phyloP scores from a whole-genome alignment of 2,797 vertebrate genomes.

The Poeciliopsis paucimaculata region DNA sequence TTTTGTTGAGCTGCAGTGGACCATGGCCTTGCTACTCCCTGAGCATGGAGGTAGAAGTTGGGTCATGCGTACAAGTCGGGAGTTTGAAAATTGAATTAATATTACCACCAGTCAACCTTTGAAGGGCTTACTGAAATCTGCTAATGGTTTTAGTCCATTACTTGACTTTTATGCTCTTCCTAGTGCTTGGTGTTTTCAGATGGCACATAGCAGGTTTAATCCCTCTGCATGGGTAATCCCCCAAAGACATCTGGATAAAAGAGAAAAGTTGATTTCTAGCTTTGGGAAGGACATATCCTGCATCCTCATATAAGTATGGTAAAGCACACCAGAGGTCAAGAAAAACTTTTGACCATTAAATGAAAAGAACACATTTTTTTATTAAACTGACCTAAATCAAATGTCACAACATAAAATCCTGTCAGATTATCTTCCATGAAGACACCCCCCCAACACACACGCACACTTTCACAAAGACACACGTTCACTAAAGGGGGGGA shows the following conservation, averaged over 20 bases:
- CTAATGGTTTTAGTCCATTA: conserved; percentile 73
- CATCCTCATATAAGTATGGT: conserved; percentile 9
- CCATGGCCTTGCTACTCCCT: conserved; percentile 45
- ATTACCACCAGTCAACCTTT: conserved; percentile 64
- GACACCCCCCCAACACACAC: conserved; percentile 6
- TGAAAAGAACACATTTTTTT: not conserved
- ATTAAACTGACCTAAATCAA: conserved; percentile 31
- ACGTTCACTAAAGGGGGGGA: conserved; percentile 29
- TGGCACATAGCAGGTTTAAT: conserved; percentile 65
- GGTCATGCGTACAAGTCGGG: conserved; percentile 40
- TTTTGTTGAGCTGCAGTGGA: conserved; percentile 54
- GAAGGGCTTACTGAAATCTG: conserved; percentile 71
- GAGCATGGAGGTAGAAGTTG: conserved; percentile 34
- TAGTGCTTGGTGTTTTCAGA: conserved; percentile 58
- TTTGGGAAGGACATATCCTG: conserved; percentile 55
- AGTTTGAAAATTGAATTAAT: conserved; percentile 69
- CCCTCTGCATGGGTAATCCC: conserved; percentile 71
- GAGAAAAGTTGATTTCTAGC: conserved; percentile 50
- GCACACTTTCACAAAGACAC: conserved; percentile 12
- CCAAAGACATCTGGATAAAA: conserved; percentile 64
- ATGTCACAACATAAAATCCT: conserved; percentile 27
- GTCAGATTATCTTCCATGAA: conserved; percentile 29
- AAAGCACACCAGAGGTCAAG: conserved; percentile 14
- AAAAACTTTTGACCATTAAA: conserved; percentile 13
- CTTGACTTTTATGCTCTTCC: conserved; percentile 68